Conservation (phyloP, 2,113 vertebrate species). For the Pardalotus punctatus region DNA sequence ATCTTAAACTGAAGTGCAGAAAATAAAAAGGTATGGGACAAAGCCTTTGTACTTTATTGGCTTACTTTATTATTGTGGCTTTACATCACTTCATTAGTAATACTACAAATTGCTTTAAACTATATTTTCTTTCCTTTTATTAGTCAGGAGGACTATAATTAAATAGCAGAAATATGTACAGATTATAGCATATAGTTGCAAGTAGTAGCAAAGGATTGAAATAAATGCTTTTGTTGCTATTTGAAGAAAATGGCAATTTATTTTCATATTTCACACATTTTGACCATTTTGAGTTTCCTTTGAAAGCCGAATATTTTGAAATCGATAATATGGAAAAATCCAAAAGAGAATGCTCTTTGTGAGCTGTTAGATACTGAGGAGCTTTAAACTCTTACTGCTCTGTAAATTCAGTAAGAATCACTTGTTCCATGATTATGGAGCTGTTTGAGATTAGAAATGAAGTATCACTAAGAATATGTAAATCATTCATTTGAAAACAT, state of each 20-base stretch:
- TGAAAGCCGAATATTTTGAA: slow-evolving; percentile 39
- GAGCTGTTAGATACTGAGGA: neutral
- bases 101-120: slow-evolving; percentile 41
- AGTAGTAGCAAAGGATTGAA: neutral
- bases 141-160: slow-evolving; percentile 29
- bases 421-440: neutral
- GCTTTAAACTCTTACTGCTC: neutral
- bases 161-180: neutral
- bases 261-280: slow-evolving; percentile 36
- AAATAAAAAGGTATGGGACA: slow-evolving; percentile 52
- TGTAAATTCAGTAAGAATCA: neutral
- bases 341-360: neutral
- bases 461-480: neutral
- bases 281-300: slow-evolving; percentile 46
- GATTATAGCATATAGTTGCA: neutral
- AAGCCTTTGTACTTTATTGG: slow-evolving; percentile 17
- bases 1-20: slow-evolving; percentile 52
- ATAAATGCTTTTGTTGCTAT: neutral
- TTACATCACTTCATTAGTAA: slow-evolving; percentile 9
- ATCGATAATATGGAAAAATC: neutral
- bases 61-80: slow-evolving; percentile 5
- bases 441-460: neutral
- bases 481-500: neutral
- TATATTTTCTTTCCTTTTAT: slow-evolving; percentile 48
- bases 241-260: neutral